A percentile compares a stretch with the other conserved stretches of the same genome.
phyloP scores from a whole-genome alignment of 2,888 invertebrate genomes.

The Dione vanillae region DNA sequence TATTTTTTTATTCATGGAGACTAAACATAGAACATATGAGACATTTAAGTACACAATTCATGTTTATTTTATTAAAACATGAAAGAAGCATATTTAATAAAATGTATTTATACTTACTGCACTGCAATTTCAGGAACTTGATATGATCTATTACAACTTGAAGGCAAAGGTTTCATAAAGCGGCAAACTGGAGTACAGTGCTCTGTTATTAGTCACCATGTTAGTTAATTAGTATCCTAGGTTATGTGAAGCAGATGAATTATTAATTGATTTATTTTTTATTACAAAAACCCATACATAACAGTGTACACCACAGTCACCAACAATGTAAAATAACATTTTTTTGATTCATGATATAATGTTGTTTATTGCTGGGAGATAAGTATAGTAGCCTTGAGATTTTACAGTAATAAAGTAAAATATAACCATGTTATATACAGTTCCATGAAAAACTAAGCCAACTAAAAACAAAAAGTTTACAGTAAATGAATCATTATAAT shows the following conservation, averaged over 20 bases:
- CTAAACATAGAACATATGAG: no score
- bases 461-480: no score
- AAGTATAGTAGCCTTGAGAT: background rate
- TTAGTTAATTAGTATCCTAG: conserved; percentile 2
- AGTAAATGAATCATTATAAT: background rate
- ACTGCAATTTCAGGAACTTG: conserved; percentile 79
- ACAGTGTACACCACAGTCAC: no score
- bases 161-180: conserved; percentile 79
- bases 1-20: no score
- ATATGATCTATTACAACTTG: conserved; percentile 70
- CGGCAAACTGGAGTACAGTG: conserved; percentile 83
- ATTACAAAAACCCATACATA: no score
- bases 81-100: background rate
- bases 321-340: no score
- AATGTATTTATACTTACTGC: conserved; percentile 71
- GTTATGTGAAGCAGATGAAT: background rate
- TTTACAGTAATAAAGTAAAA: background rate
- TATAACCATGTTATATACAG: no score
- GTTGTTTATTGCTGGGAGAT: no score
- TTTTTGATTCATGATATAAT: no score
- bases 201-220: conserved; percentile 71
- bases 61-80: background rate
- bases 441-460: no score
- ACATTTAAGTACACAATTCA: no score
- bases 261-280: background rate